Base-by-base conservation (phyloP, 2,888 invertebrate genomes). In the Nymphalis c-album region DNA sequence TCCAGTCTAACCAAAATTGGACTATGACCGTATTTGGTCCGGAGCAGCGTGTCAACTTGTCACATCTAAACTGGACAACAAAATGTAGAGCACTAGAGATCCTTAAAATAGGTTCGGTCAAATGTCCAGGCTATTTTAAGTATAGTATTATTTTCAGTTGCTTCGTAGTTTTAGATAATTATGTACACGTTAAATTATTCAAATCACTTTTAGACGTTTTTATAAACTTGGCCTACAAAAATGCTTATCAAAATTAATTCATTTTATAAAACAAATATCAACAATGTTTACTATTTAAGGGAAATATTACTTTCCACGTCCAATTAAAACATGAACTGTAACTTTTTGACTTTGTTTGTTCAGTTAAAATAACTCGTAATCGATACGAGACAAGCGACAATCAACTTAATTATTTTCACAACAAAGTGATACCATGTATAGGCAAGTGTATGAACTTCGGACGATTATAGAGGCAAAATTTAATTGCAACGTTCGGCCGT, bases 401-500 rank as follows among this genome's bases (percentile, higher is more conserved):
- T 81, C 77, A 80, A 79, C 74, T 75, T 73, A 76, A 84, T 82
- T 80, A 80, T 77, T 76, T 74, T 75, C 67, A 75, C 74, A 74
- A 76, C 77, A 75, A 73, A 76, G 75, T 74, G 75, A 71, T 75
- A 69, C 64, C 72, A 72, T 71, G 72, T 73, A 68, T 60, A 73
- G 69, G 65, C 31, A 70, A 71, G 72, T 74, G 70, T 66, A 65
- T 70, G 71, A 75, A 77, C 73, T 78, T 79, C 70, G 74, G 78
- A 64, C 67, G 73, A 75, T 77, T 72, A 77, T 79, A 66, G 73
- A 78, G 76, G 80, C 81, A 76, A 83, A 88, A 85, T 86, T 84
- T 85, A 84, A 87, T 86, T 85, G 83, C 83, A 73, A 80, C 81
- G 83, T 83, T 84, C 81, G 75, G 75, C 72, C 74, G 73, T 72